These are phyloP conservation scores for Byasa hedistus DNA, from an alignment of 2,888 invertebrate genomes.

Conservation along the genomic window DNA sequence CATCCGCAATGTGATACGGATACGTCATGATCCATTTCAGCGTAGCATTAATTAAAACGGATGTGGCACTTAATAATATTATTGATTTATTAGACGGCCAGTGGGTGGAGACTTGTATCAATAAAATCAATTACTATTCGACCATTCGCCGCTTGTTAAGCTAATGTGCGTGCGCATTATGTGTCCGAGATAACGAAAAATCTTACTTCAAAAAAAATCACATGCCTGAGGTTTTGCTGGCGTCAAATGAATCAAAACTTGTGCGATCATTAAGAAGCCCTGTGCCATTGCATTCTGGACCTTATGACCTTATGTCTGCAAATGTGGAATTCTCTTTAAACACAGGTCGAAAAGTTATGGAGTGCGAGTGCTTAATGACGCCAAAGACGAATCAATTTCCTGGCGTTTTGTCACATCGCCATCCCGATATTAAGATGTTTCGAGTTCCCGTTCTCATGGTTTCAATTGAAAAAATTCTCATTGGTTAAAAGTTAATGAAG, in stretches of 20 bases:
- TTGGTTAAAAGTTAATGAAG: slow-evolving; percentile 68
- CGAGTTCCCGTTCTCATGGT: slow-evolving; percentile 54
- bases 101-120: slow-evolving; percentile 53
- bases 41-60: slow-evolving; percentile 64
- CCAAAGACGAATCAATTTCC: slow-evolving; percentile 51
- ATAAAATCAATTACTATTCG: slow-evolving; percentile 35
- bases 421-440: slow-evolving; percentile 56
- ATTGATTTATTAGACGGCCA: slow-evolving; percentile 55
- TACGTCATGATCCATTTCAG: slow-evolving; percentile 43
- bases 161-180: slow-evolving; percentile 5
- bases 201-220: slow-evolving; percentile 10
- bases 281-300: slow-evolving; percentile 11
- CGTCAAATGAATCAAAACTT: slow-evolving; percentile 23
- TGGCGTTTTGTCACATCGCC: slow-evolving; percentile 58
- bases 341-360: slow-evolving; percentile 12
- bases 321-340: slow-evolving; percentile 13
- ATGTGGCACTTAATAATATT: slow-evolving; percentile 60
- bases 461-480: slow-evolving; percentile 59
- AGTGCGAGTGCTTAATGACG: slow-evolving; percentile 33
- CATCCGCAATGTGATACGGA: slow-evolving; percentile 49
- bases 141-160: slow-evolving; percentile 17
- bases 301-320: slow-evolving; percentile 14
- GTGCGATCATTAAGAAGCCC: slow-evolving; percentile 16
- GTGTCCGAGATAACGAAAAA: slow-evolving; percentile 4
- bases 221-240: slow-evolving; percentile 8